Evolutionary conservation across 2,797 vertebrate genomes (phyloP).

Genomic region (Cetoscarus ocellatus): DNA sequence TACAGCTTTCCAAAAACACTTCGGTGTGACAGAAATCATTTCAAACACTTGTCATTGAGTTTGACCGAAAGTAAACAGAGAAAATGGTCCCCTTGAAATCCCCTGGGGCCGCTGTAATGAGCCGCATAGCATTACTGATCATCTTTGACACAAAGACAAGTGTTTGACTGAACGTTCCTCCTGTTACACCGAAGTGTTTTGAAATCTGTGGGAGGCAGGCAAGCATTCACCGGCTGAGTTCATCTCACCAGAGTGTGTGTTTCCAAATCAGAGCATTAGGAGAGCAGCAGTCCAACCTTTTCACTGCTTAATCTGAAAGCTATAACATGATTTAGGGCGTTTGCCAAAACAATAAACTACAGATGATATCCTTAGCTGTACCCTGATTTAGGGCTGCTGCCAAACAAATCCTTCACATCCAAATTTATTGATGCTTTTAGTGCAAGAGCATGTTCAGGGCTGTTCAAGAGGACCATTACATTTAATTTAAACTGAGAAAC

Average conservation of each 20-base stretch:
- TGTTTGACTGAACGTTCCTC: conserved; percentile 1
- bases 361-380: too few species aligned
- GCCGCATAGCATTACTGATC: conserved; percentile 8
- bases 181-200: conserved; percentile 16
- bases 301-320: background rate
- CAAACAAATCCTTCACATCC: background rate
- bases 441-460: too few species aligned
- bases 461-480: too few species aligned
- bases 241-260: background rate
- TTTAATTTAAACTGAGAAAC: too few species aligned
- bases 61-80: conserved; percentile 15
- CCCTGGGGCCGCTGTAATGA: background rate
- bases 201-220: background rate
- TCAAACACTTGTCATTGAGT: conserved; percentile 18
- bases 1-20: conserved; percentile 31
- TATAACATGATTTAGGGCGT: background rate
- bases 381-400: too few species aligned
- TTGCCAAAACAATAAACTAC: background rate
- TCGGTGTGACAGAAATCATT: conserved; percentile 31
- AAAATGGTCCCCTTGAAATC: conserved; percentile 10
- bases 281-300: background rate
- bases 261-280: background rate
- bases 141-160: conserved; percentile 11
- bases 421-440: background rate
- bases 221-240: background rate